phyloP scores from a whole-genome alignment of 2,888 invertebrate species.

The Xestoiulus laeticollis region DNA sequence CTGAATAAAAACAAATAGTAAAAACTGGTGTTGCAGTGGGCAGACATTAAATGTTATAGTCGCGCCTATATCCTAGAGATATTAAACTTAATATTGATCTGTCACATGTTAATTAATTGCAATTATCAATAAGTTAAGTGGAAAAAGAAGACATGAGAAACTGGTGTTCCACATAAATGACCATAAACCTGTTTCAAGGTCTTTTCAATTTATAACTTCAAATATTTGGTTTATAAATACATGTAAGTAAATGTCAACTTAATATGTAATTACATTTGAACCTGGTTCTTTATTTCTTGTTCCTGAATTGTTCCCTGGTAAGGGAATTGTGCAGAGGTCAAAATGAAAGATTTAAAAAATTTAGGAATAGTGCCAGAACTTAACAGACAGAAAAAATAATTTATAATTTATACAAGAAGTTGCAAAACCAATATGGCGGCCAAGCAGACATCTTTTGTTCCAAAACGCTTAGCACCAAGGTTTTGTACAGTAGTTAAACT shows the following conservation, averaged over 20 bases:
- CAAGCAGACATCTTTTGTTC: neutral
- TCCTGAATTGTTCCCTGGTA: no score
- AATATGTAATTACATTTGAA: no score
- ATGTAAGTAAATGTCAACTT: neutral
- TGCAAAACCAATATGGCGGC: neutral
- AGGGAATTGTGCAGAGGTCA: no score
- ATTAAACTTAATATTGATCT: neutral
- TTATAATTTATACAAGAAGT: no score
- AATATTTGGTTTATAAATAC: no score
- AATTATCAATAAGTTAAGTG: neutral
- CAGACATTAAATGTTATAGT: neutral
- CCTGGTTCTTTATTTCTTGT: no score
- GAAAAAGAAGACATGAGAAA: neutral
- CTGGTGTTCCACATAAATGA: neutral
- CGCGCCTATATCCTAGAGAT: neutral
- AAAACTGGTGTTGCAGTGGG: neutral
- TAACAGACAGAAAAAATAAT: no score
- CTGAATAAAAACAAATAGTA: neutral
- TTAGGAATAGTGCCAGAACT: no score
- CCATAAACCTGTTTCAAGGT: neutral
- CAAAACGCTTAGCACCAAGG: neutral
- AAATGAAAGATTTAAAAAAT: no score
- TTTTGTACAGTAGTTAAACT: neutral
- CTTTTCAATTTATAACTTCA: neutral
- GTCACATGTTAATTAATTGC: constrained; percentile 6